phyloP scores from a whole-genome alignment of 2,113 vertebrate species.

The Alligator mississippiensis region DNA sequence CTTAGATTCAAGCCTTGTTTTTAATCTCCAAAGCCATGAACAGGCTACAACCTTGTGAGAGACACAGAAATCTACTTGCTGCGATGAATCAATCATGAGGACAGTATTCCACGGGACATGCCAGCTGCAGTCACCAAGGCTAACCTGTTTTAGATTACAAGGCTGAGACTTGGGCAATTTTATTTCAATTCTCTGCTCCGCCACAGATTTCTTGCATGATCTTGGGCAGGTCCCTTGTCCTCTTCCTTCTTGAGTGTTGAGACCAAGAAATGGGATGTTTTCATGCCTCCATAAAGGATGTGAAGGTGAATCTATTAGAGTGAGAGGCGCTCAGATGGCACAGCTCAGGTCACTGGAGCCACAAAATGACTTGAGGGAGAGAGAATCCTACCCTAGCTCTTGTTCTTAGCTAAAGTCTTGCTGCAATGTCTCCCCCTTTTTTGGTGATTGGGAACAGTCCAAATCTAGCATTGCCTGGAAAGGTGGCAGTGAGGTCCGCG shows the following conservation, averaged over 20 bases:
- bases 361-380: neutral
- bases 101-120: neutral
- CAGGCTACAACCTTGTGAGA: neutral
- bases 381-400: neutral
- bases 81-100: neutral
- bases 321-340: neutral
- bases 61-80: neutral
- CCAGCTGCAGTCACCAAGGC: no score
- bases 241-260: neutral
- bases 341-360: no score
- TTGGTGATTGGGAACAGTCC: neutral
- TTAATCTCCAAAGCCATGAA: neutral
- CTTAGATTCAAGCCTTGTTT: neutral
- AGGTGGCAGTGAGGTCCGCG: neutral
- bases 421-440: neutral
- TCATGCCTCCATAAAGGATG: neutral
- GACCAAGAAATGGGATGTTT: neutral
- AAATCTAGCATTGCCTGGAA: neutral
- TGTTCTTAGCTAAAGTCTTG: neutral
- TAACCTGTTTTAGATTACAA: neutral
- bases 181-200: neutral
- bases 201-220: neutral
- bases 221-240: neutral
- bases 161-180: neutral
- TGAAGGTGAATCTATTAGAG: neutral